A percentile compares a stretch with the other conserved stretches of the same genome.
Conservation (phyloP, 2,888 invertebrate genomes). For the Pterostichus madidus region DNA sequence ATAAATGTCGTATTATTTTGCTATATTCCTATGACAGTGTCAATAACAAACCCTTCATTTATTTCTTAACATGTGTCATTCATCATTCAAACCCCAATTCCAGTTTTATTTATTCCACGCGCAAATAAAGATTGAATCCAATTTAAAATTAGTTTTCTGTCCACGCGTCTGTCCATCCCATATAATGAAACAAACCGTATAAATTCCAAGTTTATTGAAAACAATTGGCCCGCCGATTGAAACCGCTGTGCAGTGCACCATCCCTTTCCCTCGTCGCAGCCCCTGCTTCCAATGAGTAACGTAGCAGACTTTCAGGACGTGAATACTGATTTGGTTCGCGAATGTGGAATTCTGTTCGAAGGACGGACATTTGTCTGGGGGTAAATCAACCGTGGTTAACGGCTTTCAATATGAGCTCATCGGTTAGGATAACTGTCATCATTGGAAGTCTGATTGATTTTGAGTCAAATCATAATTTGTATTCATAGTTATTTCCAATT, state of each 20-base stretch:
- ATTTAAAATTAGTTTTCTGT: slow-evolving; percentile 48
- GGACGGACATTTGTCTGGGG: slow-evolving; percentile 33
- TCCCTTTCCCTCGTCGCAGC: background rate
- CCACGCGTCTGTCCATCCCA: slow-evolving; percentile 48
- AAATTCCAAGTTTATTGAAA: slow-evolving; percentile 62
- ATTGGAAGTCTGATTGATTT: too few relatives aligned
- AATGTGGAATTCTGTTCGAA: slow-evolving; percentile 7
- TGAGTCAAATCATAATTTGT: too few relatives aligned
- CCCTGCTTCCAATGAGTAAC: slow-evolving; percentile 30
- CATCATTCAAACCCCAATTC: slow-evolving; percentile 17
- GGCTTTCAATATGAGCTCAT: background rate
- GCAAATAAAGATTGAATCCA: slow-evolving; percentile 47
- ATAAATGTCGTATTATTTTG: too few relatives aligned
- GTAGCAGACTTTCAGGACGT: slow-evolving; percentile 25
- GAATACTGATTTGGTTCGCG: slow-evolving; percentile 49
- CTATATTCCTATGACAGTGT: background rate
- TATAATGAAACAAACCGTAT: slow-evolving; percentile 61
- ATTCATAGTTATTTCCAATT: too few relatives aligned
- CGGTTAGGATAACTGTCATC: too few relatives aligned
- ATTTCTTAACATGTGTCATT: slow-evolving; percentile 11
- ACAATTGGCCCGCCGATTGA: slow-evolving; percentile 57
- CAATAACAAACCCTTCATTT: slow-evolving; percentile 2
- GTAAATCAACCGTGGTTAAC: slow-evolving; percentile 30
- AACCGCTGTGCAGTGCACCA: slow-evolving; percentile 2
- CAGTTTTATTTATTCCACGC: slow-evolving; percentile 32